Evolutionary conservation across 2,888 invertebrate genomes (phyloP).

Genomic region (Melangyna quadrimaculata): DNA sequence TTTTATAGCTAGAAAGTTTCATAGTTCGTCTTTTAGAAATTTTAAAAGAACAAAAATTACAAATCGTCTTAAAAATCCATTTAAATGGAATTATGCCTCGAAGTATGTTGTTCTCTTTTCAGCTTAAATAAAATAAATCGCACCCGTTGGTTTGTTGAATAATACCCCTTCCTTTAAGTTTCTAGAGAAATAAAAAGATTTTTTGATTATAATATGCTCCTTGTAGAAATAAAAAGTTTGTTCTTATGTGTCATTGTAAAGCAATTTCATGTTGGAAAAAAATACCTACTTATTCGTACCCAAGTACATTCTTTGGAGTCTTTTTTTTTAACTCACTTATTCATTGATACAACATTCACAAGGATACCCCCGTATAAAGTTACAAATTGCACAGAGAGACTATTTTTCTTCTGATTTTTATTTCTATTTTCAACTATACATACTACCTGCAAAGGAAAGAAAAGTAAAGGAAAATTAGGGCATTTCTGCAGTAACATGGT

Average conservation of each 20-base stretch:
- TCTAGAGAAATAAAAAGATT: conserved; percentile 9
- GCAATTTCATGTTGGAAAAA: conserved; percentile 14
- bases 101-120: neutral
- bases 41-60: conserved; percentile 4
- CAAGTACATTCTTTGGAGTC: conserved; percentile 6
- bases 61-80: neutral
- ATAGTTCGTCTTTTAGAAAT: neutral
- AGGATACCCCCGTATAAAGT: neutral
- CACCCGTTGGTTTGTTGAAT: conserved; percentile 26
- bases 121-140: conserved; percentile 25
- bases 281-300: neutral
- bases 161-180: neutral
- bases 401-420: neutral
- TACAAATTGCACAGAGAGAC: conserved; percentile 28
- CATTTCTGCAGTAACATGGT: conserved; percentile 11
- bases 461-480: conserved; percentile 11
- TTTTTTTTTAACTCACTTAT: neutral
- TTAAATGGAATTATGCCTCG: neutral
- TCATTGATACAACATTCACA: neutral
- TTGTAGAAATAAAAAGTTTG: conserved; percentile 21
- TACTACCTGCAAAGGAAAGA: neutral
- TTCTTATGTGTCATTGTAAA: conserved; percentile 24
- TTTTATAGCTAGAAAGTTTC: neutral
- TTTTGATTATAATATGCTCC: conserved; percentile 36
- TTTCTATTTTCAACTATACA: neutral